Percentiles rank a stretch among this genome's conserved stretches.
Conservation (phyloP, 2,113 vertebrate genomes). For the Tragelaphus scriptus region DNA sequence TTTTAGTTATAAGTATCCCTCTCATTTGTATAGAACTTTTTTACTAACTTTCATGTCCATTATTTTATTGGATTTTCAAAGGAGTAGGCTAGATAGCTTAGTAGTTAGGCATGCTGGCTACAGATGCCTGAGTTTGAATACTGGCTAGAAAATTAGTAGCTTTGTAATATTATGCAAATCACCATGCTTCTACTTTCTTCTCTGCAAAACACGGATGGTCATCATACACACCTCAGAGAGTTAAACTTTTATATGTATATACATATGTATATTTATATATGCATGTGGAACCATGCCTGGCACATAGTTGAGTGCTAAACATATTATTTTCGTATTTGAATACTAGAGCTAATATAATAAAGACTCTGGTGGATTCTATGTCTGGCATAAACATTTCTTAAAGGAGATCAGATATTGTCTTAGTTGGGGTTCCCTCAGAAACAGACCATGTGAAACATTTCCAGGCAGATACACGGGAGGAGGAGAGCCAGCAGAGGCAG, state of each 20-base stretch:
- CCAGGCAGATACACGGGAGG: background rate
- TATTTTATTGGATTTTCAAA: conserved; percentile 16
- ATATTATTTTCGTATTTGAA: background rate
- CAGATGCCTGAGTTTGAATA: background rate
- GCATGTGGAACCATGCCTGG: background rate
- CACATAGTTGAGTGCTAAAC: background rate
- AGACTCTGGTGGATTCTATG: background rate
- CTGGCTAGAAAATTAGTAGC: background rate
- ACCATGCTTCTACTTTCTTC: background rate
- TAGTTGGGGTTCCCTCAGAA: background rate
- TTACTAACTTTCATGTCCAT: background rate
- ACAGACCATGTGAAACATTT: background rate
- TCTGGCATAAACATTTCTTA: background rate
- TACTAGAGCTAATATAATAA: background rate
- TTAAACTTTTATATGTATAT: background rate
- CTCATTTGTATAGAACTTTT: background rate
- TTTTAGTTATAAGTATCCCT: background rate
- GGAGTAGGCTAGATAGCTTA: background rate
- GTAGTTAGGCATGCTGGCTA: background rate
- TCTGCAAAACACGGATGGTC: background rate
- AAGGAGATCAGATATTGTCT: background rate
- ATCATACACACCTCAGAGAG: background rate
- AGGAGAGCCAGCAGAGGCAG: background rate
- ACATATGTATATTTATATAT: background rate
- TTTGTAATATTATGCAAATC: background rate